Evolutionary conservation across 1,140 invertebrate genomes (phyloP).

Genomic region (Lordiphosa collinella): DNA sequence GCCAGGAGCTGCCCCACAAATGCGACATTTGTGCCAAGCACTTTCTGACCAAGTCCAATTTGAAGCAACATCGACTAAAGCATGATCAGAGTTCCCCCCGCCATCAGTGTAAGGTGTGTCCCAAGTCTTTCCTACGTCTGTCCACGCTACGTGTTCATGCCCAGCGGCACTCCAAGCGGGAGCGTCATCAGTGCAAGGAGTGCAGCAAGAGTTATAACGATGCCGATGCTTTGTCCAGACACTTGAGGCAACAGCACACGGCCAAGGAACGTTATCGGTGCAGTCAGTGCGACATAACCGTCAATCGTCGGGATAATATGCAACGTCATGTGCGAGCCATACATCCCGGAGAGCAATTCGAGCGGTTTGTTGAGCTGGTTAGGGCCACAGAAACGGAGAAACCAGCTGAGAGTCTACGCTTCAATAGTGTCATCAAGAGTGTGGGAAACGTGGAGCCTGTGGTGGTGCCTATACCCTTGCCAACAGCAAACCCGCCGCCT

Average conservation of each 20-base stretch:
- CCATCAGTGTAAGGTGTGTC: slow-evolving; percentile 47
- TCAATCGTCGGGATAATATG: slow-evolving; percentile 84
- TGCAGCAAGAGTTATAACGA: slow-evolving; percentile 61
- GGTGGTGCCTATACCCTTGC: neutral
- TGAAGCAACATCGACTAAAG: slow-evolving; percentile 75
- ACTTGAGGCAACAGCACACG: slow-evolving; percentile 65
- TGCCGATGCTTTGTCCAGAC: slow-evolving; percentile 45
- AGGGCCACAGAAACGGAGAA: neutral
- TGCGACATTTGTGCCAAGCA: slow-evolving; percentile 79
- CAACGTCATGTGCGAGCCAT: slow-evolving; percentile 84
- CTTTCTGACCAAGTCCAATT: slow-evolving; percentile 79
- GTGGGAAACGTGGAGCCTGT: slow-evolving; percentile 70
- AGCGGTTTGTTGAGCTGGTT: slow-evolving; percentile 34
- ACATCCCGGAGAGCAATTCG: slow-evolving; percentile 80
- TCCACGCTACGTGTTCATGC: slow-evolving; percentile 53
- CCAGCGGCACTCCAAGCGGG: slow-evolving; percentile 42
- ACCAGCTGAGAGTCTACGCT: slow-evolving; percentile 11
- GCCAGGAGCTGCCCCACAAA: slow-evolving; percentile 53
- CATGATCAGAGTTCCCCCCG: slow-evolving; percentile 47
- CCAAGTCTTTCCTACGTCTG: slow-evolving; percentile 57
- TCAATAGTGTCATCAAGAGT: slow-evolving; percentile 66
- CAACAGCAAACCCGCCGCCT: neutral
- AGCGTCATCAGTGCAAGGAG: slow-evolving; percentile 32
- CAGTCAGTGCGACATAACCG: slow-evolving; percentile 82
- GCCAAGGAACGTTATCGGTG: slow-evolving; percentile 82